Base-by-base conservation (phyloP, 2,797 vertebrate genomes). In the Siniperca obscura region DNA sequence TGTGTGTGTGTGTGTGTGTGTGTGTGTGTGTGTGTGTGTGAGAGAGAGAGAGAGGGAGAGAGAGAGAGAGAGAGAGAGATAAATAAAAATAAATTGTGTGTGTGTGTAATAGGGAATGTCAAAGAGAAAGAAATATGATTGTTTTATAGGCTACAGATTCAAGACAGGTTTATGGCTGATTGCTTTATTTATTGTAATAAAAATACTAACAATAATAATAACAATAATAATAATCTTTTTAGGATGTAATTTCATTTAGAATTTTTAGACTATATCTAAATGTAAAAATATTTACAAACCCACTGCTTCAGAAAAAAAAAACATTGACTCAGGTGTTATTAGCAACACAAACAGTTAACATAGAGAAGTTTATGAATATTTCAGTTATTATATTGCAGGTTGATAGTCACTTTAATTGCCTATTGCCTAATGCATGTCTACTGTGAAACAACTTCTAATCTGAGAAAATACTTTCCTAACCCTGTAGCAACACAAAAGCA, bases 1-100 rank as follows among this genome's bases (percentile, higher is more conserved):
- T 55, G 44, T 52, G 76, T 52, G 83, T 44, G 78, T 21, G 68
- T 22, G 76, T 21, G 86, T 16, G 71, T 12, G 38, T 30, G 79
- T 56, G 42, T 40, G 56, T 36, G 64, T 60, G 46, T 27, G 71
- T 27, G 76, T 50, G 64, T 44, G 70, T 36, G 83, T 55, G 62
- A 59, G 56, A 52, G 76, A 27, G 42, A 17, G 65, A n/a, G 56
- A 5, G 36, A 38, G 67, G 27, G 7, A 36, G 66, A 52, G 64
- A 66, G 22, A 2, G 13, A 30, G 11, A 48, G 27, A 16, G 11
- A 53, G 11, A 42, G 13, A 36, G 81, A 55, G 42, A 40, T 50
- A 27, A 59, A 30, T 5, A 17, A 38, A 46, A 30, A 30, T 7
- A 36, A 5, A 38, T 64, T 53, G 69, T 46, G 65, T 44, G 42